Evolutionary conservation across 2,797 vertebrate genomes (phyloP).

Genomic region (Trematomus bernacchii): DNA sequence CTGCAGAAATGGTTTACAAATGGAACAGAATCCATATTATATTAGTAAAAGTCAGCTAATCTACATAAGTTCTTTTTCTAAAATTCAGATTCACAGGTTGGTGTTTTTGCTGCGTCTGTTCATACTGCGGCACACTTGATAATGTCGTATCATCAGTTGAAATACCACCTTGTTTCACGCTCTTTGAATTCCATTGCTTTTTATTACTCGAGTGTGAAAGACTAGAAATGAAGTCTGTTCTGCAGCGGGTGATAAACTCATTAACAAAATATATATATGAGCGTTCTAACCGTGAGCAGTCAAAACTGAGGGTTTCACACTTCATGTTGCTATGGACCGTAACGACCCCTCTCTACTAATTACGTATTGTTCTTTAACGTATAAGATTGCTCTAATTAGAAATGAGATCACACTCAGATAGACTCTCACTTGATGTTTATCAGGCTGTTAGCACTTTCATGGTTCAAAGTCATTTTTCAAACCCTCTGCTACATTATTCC

Average conservation of each 20-base stretch:
- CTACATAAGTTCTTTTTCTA: background rate
- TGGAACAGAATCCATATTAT: background rate
- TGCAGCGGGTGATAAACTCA: background rate
- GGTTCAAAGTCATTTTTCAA: slow-evolving; percentile 7
- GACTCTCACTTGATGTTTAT: slow-evolving; percentile 27
- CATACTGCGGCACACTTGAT: background rate
- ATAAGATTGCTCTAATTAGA: slow-evolving; percentile 23
- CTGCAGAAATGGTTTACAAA: background rate
- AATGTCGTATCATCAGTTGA: slow-evolving; percentile 11
- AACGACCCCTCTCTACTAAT: background rate
- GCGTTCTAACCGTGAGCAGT: background rate
- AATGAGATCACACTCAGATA: slow-evolving; percentile 24
- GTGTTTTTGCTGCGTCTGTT: slow-evolving; percentile 5
- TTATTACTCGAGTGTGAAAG: slow-evolving; percentile 23
- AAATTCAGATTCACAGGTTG: slow-evolving; percentile 6
- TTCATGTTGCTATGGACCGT: background rate
- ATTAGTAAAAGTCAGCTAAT: background rate
- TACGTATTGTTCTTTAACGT: slow-evolving; percentile 12
- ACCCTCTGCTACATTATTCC: background rate
- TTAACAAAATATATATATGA: slow-evolving; percentile 2
- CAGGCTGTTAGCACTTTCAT: slow-evolving; percentile 9
- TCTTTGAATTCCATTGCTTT: slow-evolving; percentile 24
- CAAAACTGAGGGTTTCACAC: background rate
- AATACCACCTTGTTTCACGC: slow-evolving; percentile 12
- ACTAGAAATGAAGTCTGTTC: slow-evolving; percentile 1